Base-by-base conservation (phyloP, 2,113 vertebrate species). In the Aldabrachelys gigantea region DNA sequence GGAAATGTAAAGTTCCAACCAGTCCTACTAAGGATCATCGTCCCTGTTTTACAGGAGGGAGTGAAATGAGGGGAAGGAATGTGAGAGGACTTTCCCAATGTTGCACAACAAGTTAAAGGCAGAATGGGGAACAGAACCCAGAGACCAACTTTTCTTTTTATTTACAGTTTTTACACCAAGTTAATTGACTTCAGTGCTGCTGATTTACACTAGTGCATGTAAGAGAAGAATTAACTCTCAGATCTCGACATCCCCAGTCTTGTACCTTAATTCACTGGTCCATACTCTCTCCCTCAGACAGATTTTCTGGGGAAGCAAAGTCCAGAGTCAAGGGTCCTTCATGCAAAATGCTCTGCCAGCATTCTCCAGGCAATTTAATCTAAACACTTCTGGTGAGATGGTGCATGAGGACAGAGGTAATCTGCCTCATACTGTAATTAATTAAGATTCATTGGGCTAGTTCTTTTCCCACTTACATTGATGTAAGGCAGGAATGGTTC, bases 341-440 rank as follows among this genome's bases (percentile, higher is more conserved):
- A 35, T 69, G 27, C 22, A 82, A 41, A 8, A 50, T 41, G 21
- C 1, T 79, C 82, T 85, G 9, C 35, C 24, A 52, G 31, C 62
- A 41, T 13, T 38, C 13, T 1, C 11, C 56, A 10, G 6, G 62
- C 21, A 8, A 21, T 54, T 22, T 82, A 10, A 54, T 0, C 16
- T 56, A n/a, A 88, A 53, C 19, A 84, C 19, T 81, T 49, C 38
- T 72, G 24, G n/a, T 11, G 59, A 88, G 44, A 84, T 29, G 41
- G 12, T 3, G 38, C 19, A 11, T 11, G 3, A 31, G 8, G 52
- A 49, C 56, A 84, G 53, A 49, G 10, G 13, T 56, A 79, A 83
- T 50, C 5, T 17, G 29, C 24, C 27, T 87, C 38, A 56, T 78
- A 14, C 14, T 79, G 8, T 6, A 50, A 10, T 16, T 81, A 84